These are phyloP conservation scores for Urocolius indicus DNA, from an alignment of 2,113 vertebrate species.

Conservation along the genomic window DNA sequence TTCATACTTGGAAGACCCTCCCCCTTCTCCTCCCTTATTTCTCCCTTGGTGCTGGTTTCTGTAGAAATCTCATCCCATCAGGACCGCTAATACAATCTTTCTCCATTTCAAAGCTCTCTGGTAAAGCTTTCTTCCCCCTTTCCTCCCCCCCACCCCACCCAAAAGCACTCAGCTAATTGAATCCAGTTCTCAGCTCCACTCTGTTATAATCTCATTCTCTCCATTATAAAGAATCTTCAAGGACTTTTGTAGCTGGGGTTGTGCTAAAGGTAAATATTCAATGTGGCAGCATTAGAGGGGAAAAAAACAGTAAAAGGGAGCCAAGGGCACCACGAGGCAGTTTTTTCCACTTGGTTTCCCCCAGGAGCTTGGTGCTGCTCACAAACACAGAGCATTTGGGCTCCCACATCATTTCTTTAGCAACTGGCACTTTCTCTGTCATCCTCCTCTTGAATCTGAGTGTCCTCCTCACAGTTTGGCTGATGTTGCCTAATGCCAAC, in stretches of 20 bases:
- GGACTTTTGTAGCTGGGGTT: not conserved
- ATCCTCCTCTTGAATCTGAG: fast-evolving
- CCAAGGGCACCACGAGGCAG: not conserved
- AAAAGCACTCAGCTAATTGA: not conserved
- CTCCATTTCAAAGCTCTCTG: not conserved
- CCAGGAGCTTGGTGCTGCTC: not conserved
- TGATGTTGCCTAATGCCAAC: not conserved
- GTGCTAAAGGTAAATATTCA: not conserved
- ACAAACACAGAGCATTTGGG: fast-evolving
- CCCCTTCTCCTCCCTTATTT: not conserved
- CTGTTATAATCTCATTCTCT: not conserved
- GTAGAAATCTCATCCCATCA: not conserved
- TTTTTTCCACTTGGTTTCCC: not conserved
- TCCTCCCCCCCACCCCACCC: too few relatives aligned
- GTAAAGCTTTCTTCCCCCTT: not conserved
- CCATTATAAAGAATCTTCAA: not conserved
- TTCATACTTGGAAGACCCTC: not conserved
- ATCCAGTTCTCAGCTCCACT: not conserved
- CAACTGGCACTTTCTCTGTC: not conserved
- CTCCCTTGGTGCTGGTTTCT: not conserved
- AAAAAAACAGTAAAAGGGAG: not conserved
- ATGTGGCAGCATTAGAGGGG: not conserved
- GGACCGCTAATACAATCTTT: not conserved
- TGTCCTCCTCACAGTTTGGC: not conserved
- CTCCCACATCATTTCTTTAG: fast-evolving